Conservation (phyloP, 2,113 vertebrate genomes). For the Piaya cayana region DNA sequence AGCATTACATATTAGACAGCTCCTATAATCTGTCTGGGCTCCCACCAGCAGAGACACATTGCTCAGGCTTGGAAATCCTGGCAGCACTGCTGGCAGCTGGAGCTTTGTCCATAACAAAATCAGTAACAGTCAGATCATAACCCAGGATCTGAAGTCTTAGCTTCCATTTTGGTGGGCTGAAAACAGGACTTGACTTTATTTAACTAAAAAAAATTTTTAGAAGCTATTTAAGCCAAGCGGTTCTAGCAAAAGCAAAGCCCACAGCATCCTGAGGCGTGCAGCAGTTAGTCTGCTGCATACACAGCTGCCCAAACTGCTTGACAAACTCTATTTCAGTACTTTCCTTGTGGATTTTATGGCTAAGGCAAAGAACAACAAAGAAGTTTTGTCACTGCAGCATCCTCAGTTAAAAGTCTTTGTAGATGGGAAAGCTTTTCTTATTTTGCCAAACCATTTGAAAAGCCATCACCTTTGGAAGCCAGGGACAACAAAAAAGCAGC, state of each 20-base stretch:
- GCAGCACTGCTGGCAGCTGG: neutral
- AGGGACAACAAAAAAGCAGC: neutral
- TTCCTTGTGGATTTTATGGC: rapidly evolving
- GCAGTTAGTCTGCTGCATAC: rapidly evolving
- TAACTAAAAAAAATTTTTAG: neutral
- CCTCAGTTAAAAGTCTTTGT: neutral
- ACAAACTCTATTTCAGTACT: rapidly evolving
- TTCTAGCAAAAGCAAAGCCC: neutral
- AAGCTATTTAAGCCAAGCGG: neutral
- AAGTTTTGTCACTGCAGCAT: neutral
- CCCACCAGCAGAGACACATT: neutral
- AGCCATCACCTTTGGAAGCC: neutral
- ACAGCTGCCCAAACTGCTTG: neutral
- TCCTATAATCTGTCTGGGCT: neutral
- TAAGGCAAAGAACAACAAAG: neutral
- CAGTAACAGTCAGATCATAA: neutral
- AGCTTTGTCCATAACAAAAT: rapidly evolving
- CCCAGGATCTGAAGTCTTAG: neutral
- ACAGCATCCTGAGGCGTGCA: rapidly evolving
- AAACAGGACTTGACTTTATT: neutral
- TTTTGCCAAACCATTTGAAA: neutral
- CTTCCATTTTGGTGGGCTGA: neutral
- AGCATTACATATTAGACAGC: neutral
- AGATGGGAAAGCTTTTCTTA: neutral
- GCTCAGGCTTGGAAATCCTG: neutral